Evolutionary conservation across 2,113 vertebrate genomes (phyloP).

Genomic region (Stigmatopora nigra): DNA sequence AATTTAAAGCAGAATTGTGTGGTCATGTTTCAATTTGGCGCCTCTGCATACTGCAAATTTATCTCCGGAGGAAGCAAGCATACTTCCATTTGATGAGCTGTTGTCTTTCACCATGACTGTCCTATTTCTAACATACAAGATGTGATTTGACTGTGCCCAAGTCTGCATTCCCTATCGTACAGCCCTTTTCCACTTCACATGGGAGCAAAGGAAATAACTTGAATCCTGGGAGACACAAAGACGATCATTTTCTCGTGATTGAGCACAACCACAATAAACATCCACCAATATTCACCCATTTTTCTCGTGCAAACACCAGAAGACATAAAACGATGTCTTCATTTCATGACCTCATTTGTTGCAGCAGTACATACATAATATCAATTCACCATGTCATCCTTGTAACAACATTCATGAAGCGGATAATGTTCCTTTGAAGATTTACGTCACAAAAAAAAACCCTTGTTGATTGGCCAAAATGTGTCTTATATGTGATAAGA

Average conservation of each 20-base stretch:
- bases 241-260: neutral
- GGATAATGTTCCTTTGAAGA: neutral
- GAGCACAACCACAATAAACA: neutral
- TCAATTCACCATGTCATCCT: neutral
- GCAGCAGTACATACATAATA: too few relatives aligned
- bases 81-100: neutral
- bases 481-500: constrained; percentile 23
- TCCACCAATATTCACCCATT: neutral
- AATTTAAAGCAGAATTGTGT: neutral
- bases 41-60: constrained; percentile 1
- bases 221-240: neutral
- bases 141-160: neutral
- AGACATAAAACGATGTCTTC: neutral
- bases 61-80: neutral
- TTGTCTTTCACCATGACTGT: neutral
- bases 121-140: neutral
- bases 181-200: neutral
- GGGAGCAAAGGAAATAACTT: neutral
- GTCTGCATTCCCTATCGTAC: neutral
- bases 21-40: neutral
- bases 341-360: too few relatives aligned
- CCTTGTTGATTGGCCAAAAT: neutral
- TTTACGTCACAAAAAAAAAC: neutral
- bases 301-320: neutral
- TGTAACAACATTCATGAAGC: neutral